These are phyloP conservation scores for Otis tarda DNA, from an alignment of 2,113 vertebrate genomes.

Conservation along the genomic window DNA sequence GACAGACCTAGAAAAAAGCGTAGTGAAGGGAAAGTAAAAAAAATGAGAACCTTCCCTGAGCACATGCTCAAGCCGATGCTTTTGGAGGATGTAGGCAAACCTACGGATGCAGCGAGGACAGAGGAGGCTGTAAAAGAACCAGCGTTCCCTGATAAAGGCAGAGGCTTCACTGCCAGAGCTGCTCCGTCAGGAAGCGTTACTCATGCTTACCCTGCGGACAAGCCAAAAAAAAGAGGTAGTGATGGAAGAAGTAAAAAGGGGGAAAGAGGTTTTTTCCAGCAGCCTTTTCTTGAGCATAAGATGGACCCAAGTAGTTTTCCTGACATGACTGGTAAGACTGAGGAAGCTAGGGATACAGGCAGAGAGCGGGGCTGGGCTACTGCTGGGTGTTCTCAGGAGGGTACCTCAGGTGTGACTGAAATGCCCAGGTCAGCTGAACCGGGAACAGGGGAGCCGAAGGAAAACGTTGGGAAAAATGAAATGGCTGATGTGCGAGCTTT, in stretches of 20 bases:
- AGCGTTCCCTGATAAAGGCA: not conserved
- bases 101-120: not conserved
- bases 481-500: not conserved
- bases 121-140: not conserved
- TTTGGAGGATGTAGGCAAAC: not conserved
- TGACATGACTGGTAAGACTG: rapidly evolving
- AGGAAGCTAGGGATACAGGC: not conserved
- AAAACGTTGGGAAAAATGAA: rapidly evolving
- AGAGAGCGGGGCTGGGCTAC: not conserved
- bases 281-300: not conserved
- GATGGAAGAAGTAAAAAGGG: conserved; percentile 60
- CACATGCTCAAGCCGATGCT: not conserved
- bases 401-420: rapidly evolving
- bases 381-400: not conserved
- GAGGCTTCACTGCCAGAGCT: not conserved
- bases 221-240: conserved; percentile 22
- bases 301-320: not conserved
- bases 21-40: conserved; percentile 55
- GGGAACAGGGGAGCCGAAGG: not conserved
- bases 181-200: not conserved
- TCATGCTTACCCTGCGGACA: not conserved
- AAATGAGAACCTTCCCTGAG: not conserved
- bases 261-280: conserved; percentile 32
- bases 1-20: conserved; percentile 52
- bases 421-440: rapidly evolving